Evolutionary conservation across 1,140 invertebrate genomes (phyloP).

Genomic region (Leucophenga varia): DNA sequence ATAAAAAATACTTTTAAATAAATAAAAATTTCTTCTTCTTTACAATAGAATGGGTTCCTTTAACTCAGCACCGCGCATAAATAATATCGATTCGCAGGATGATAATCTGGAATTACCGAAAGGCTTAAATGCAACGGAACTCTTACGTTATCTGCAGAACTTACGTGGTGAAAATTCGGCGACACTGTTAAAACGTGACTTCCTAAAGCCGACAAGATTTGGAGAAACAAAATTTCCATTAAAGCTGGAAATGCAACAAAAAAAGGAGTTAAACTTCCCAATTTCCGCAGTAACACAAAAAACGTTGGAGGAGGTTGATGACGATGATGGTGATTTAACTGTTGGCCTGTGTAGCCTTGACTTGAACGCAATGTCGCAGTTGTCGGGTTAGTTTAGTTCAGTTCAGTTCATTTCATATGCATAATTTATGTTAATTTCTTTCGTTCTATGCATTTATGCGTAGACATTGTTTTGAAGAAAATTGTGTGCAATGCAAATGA

Average conservation of each 20-base stretch:
- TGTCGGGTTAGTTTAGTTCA: no score
- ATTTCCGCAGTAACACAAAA: no score
- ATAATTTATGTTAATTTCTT: no score
- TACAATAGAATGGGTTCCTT: constrained; percentile 72
- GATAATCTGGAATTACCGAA: constrained; percentile 61
- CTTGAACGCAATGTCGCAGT: constrained; percentile 55
- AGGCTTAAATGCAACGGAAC: constrained; percentile 58
- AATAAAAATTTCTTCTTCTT: constrained; percentile 18
- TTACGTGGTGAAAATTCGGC: constrained; percentile 36
- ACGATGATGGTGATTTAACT: constrained; percentile 40
- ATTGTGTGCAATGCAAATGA: background rate
- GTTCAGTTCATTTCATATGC: no score
- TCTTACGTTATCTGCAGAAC: constrained; percentile 60
- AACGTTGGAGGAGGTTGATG: constrained; percentile 6
- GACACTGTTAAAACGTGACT: constrained; percentile 35
- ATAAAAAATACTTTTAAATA: background rate
- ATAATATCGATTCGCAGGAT: constrained; percentile 67
- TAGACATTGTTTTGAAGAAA: no score
- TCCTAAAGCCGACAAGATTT: no score
- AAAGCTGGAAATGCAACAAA: no score
- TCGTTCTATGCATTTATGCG: no score
- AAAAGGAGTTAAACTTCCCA: no score
- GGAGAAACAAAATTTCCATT: no score
- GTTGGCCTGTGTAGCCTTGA: constrained; percentile 56
- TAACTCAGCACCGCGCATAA: constrained; percentile 67